Evolutionary conservation across 2,888 invertebrate genomes (phyloP).

Genomic region (Mesorhabditis belari): DNA sequence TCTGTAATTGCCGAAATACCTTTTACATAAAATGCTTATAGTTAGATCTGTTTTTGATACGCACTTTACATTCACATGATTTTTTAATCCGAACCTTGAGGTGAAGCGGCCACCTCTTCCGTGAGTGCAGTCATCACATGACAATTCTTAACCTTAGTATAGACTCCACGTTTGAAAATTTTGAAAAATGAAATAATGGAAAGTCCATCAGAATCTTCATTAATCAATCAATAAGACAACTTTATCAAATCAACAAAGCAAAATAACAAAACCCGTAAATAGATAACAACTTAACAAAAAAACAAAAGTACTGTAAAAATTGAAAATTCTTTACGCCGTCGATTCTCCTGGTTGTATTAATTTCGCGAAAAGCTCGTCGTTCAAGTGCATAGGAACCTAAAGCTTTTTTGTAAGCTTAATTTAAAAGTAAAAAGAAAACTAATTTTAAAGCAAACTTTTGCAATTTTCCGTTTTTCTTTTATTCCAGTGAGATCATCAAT

Average conservation of each 20-base stretch:
- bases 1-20: not conserved
- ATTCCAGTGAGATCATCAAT: not conserved
- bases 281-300: not conserved
- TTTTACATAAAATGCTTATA: not conserved
- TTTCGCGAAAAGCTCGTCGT: not conserved
- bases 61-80: too few relatives aligned
- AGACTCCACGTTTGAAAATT: not conserved
- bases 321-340: too few relatives aligned
- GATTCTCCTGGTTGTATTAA: too few relatives aligned
- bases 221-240: too few relatives aligned
- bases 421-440: too few relatives aligned
- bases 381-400: not conserved
- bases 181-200: not conserved
- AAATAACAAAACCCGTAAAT: not conserved
- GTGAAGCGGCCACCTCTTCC: not conserved
- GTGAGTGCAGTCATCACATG: not conserved
- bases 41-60: too few relatives aligned
- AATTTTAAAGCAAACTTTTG: not conserved
- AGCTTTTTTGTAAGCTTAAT: too few relatives aligned
- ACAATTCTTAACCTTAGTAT: not conserved
- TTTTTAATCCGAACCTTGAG: too few relatives aligned
- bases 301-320: too few relatives aligned
- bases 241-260: not conserved
- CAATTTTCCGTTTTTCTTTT: not conserved
- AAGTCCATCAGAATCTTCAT: not conserved